Base-by-base conservation (phyloP, 2,888 invertebrate genomes). In the Andrena praecox region DNA sequence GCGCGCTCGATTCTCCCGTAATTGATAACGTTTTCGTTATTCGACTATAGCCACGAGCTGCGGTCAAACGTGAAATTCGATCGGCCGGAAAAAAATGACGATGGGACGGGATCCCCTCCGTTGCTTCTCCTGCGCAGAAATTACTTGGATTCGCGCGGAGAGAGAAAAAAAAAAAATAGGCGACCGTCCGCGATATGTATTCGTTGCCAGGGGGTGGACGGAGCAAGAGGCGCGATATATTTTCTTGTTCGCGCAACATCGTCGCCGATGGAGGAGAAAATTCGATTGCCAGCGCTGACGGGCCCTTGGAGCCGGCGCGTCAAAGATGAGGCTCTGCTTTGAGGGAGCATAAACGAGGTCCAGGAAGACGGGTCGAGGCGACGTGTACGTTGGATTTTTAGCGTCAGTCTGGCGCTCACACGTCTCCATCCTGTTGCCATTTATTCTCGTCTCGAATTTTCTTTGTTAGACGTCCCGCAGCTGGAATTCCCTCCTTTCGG, bases 1-100 rank as follows among this genome's bases (percentile, higher is more conserved):
- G 67, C 60, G 80, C 79, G 62, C 76, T 74, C 81, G 75, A 69
- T 74, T 73, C 74, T 48, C 64, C 67, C 79, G 81, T 81, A 88
- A 88, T 84, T 88, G 88, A 88, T 85, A 88, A 87, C 80, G 74
- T 88, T 88, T 87, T 87, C 74, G 81, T 88, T 77, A 76, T 72
- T 84, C 76, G 52, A 69, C 54, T 80, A 80, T 59, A 73, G 35
- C 63, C 63, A 73, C 85, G 54, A 42, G 60, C 56, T 54, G 60
- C 70, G 70, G 76, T 67, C 66, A 74, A 82, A 81, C 77, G 70
- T 68, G 85, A 82, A 81, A 88, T 77, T 85, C 83, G 70, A 87
- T 87, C 83, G 77, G 29, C 63, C 54, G 76, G 67, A 85, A 85
- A 70, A 20, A 85, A 84, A 82, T 80, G 69, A 75, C 69, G 66